phyloP scores from a whole-genome alignment of 2,113 vertebrate genomes.

The Phalacrocorax pelagicus region DNA sequence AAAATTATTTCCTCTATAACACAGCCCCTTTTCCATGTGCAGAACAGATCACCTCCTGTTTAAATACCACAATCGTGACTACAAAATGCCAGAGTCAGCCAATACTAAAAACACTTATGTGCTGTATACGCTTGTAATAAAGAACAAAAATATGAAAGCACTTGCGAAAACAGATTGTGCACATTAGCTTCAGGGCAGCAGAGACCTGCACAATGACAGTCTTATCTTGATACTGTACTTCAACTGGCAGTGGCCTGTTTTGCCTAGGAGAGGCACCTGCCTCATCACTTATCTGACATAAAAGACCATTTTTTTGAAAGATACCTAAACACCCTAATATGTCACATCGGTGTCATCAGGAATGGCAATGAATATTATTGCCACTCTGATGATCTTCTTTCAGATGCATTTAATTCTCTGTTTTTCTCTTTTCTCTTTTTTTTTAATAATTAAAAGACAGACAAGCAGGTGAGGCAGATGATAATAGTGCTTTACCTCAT shows the following conservation, averaged over 20 bases:
- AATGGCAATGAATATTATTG: background rate
- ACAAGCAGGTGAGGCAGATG: background rate
- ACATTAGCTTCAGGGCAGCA: background rate
- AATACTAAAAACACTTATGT: slow-evolving; percentile 27
- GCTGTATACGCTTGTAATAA: slow-evolving; percentile 24
- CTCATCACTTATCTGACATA: background rate
- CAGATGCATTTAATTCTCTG: background rate
- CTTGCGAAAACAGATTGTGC: slow-evolving; percentile 26
- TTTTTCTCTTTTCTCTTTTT: background rate
- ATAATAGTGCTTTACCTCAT: background rate
- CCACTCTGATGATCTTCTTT: background rate
- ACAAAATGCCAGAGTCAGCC: slow-evolving; percentile 39
- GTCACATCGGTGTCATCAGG: background rate
- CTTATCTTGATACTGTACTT: background rate
- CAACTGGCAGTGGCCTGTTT: background rate
- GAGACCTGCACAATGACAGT: background rate
- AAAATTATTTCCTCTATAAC: slow-evolving; percentile 22
- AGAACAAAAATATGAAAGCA: slow-evolving; percentile 17
- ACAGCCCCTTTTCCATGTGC: slow-evolving; percentile 35
- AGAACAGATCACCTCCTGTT: slow-evolving; percentile 60
- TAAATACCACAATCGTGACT: slow-evolving; percentile 66
- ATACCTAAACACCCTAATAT: background rate
- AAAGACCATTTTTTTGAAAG: background rate
- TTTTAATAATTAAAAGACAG: background rate
- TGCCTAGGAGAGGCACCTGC: background rate